These are phyloP conservation scores for Lasiurus borealis DNA, from an alignment of 2,113 vertebrate species.

Conservation along the genomic window DNA sequence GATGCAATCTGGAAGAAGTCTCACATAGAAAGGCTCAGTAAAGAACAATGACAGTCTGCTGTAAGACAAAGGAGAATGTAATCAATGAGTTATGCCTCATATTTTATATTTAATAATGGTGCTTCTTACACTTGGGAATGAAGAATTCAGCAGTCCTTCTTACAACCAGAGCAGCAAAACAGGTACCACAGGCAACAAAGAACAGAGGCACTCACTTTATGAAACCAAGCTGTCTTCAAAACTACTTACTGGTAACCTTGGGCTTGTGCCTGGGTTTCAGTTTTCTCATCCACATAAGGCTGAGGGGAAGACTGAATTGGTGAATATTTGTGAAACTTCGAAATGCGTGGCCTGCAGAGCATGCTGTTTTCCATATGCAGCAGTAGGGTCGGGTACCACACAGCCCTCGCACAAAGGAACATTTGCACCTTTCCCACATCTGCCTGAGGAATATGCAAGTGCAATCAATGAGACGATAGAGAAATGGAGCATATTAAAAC, in stretches of 20 bases:
- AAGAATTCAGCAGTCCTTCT: neutral
- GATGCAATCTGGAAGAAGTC: slow-evolving; percentile 39
- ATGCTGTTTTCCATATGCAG: too few species aligned
- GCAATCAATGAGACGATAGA: neutral
- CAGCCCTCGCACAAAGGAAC: neutral
- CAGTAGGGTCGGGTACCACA: neutral
- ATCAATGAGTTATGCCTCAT: slow-evolving; percentile 9
- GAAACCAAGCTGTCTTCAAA: neutral
- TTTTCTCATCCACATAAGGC: neutral
- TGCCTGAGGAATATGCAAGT: neutral
- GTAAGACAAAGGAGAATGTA: slow-evolving; percentile 35
- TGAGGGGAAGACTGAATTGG: neutral
- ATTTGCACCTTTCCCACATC: neutral
- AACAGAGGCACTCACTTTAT: neutral
- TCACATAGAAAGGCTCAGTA: slow-evolving; percentile 12
- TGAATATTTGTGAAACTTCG: neutral
- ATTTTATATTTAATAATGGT: neutral
- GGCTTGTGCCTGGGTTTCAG: neutral
- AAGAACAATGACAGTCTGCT: slow-evolving; percentile 43
- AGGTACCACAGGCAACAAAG: neutral
- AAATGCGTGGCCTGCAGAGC: neutral
- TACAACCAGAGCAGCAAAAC: neutral
- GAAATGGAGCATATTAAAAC: neutral
- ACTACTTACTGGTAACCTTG: neutral
- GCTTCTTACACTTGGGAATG: neutral